Conservation (phyloP, 2,888 invertebrate genomes). For the Caenorhabditis sinica region DNA sequence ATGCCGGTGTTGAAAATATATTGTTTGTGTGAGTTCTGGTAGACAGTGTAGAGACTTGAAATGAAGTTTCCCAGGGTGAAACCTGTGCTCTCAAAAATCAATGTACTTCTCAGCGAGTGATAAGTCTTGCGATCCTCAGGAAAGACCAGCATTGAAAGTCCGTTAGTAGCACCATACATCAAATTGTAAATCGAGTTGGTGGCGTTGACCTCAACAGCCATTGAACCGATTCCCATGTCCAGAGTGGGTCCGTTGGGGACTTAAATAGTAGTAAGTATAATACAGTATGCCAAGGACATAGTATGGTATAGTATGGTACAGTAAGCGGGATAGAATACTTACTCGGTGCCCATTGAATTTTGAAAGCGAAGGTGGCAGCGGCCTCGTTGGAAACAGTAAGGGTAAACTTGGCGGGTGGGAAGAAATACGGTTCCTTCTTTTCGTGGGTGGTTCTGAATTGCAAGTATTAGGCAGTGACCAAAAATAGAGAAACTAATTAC, state of each 20-base stretch:
- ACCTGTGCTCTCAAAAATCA: conserved; percentile 8
- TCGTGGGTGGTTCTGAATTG: conserved; percentile 6
- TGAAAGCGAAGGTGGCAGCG: conserved; percentile 27
- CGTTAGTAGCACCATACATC: background rate
- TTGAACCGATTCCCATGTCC: no score
- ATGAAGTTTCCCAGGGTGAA: background rate
- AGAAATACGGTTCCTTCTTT: conserved; percentile 15
- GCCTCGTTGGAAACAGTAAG: conserved; percentile 19
- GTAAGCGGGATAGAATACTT: background rate
- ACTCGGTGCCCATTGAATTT: conserved; percentile 28
- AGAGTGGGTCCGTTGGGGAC: no score
- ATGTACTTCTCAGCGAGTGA: conserved; percentile 21
- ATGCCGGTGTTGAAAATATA: background rate
- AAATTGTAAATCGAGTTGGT: no score
- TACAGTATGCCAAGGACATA: background rate
- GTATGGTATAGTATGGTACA: background rate
- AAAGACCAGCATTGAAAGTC: conserved; percentile 19
- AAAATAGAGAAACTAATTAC: background rate
- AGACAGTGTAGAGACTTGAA: background rate
- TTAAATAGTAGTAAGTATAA: no score
- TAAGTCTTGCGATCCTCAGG: conserved; percentile 20
- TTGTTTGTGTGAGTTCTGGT: background rate
- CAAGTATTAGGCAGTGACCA: background rate
- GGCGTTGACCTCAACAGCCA: no score
- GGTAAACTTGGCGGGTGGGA: conserved; percentile 35